Conservation (phyloP, 2,113 vertebrate genomes). For the Drymodes brunneopygia region DNA sequence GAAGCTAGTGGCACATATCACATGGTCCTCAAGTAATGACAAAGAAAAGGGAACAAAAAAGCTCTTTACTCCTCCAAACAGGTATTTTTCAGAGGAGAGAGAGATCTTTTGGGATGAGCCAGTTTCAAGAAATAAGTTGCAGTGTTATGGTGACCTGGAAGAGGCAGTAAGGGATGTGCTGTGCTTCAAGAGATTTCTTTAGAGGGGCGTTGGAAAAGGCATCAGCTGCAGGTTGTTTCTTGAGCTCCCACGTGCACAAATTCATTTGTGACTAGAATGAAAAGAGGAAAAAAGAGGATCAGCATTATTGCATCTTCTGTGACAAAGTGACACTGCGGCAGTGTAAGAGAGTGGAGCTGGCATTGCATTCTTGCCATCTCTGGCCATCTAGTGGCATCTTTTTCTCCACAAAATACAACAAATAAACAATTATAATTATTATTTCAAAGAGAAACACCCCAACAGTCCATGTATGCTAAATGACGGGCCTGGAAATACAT, state of each 20-base stretch:
- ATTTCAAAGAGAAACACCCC: neutral
- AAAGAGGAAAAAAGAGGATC: neutral
- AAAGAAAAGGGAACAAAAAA: neutral
- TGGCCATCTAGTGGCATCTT: slow-evolving; percentile 36
- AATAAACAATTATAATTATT: neutral
- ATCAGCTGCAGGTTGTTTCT: neutral
- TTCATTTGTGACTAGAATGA: neutral
- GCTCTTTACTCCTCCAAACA: neutral
- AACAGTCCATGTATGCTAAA: rapidly evolving
- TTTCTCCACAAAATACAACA: neutral
- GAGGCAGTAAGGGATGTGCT: neutral
- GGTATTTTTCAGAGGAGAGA: neutral
- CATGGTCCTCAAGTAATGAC: neutral
- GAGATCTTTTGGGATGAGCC: neutral
- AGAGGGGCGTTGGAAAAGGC: neutral
- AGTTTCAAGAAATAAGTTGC: neutral
- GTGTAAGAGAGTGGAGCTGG: rapidly evolving
- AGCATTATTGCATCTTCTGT: neutral
- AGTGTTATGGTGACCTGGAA: neutral
- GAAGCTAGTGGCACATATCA: neutral
- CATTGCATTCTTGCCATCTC: neutral
- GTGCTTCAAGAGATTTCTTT: neutral
- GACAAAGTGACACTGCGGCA: neutral
- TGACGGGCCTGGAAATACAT: rapidly evolving
- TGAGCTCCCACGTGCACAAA: neutral